phyloP scores from a whole-genome alignment of 2,888 invertebrate genomes.

The Thecocarcelia acutangulata region DNA sequence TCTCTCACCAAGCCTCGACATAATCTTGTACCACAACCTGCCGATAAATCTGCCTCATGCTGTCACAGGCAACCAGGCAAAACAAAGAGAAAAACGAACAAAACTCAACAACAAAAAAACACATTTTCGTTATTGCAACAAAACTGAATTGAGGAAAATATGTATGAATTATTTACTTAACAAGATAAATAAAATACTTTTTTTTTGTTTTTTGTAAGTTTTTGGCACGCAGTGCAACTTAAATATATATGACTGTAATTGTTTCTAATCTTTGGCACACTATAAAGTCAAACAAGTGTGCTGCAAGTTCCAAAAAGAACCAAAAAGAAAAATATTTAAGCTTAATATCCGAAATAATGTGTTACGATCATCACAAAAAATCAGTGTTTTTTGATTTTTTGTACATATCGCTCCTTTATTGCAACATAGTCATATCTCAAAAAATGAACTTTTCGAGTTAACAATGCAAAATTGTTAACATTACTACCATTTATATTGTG shows the following conservation, averaged over 20 bases:
- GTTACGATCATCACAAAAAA: too few species aligned
- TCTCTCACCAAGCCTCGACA: constrained; percentile 62
- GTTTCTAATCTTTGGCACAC: constrained; percentile 33
- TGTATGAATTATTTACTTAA: constrained; percentile 42
- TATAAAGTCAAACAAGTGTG: constrained; percentile 8
- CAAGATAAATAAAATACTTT: constrained; percentile 28
- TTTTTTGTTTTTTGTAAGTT: background rate
- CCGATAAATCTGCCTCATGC: constrained; percentile 68
- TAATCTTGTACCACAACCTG: constrained; percentile 60
- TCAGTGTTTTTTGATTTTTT: too few species aligned
- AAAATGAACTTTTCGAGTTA: too few species aligned
- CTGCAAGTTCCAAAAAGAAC: background rate
- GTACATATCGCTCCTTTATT: too few species aligned
- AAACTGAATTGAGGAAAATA: constrained; percentile 32
- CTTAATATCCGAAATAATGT: too few species aligned
- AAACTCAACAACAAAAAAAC: constrained; percentile 14
- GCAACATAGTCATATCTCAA: too few species aligned
- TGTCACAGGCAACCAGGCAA: constrained; percentile 32
- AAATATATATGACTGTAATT: constrained; percentile 15
- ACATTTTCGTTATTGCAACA: constrained; percentile 33
- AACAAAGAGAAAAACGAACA: constrained; percentile 7
- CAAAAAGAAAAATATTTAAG: background rate
- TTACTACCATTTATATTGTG: too few species aligned
- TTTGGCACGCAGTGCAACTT: constrained; percentile 36
- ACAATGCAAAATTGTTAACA: too few species aligned